phyloP scores from a whole-genome alignment of 2,113 vertebrate species.

The Xiphorhynchus elegans region DNA sequence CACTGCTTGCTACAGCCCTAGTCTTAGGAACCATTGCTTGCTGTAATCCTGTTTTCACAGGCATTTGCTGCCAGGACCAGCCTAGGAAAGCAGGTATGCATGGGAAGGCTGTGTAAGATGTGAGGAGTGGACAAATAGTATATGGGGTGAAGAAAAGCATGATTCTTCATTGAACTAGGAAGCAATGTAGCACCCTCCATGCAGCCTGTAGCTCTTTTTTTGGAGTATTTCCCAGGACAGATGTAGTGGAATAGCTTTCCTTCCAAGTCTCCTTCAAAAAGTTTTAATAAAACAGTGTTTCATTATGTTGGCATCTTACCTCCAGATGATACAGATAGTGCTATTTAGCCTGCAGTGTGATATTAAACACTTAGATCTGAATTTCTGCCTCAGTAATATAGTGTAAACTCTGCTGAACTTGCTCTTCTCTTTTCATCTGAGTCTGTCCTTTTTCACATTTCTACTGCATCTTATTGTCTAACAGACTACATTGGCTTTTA shows the following conservation, averaged over 20 bases:
- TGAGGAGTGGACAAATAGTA: neutral
- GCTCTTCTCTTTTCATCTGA: neutral
- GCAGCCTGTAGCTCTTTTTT: neutral
- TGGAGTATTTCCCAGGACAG: neutral
- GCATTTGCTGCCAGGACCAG: neutral
- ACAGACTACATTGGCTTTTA: neutral
- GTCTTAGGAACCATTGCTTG: neutral
- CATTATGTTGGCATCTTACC: conserved; percentile 16
- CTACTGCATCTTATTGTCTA: neutral
- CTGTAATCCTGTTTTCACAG: neutral
- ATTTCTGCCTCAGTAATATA: neutral
- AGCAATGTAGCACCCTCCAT: neutral
- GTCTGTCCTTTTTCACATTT: neutral
- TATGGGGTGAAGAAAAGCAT: neutral
- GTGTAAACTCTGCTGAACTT: conserved; percentile 13
- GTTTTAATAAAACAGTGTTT: neutral
- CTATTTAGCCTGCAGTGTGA: neutral
- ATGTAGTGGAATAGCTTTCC: neutral
- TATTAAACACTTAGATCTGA: conserved; percentile 16
- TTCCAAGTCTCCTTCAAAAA: conserved; percentile 11
- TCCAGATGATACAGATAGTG: conserved; percentile 24
- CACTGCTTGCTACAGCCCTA: neutral
- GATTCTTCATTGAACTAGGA: neutral
- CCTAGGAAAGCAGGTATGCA: neutral
- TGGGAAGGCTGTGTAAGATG: neutral